phyloP scores from a whole-genome alignment of 1,140 invertebrate species.

The Drosophila bifasciata region DNA sequence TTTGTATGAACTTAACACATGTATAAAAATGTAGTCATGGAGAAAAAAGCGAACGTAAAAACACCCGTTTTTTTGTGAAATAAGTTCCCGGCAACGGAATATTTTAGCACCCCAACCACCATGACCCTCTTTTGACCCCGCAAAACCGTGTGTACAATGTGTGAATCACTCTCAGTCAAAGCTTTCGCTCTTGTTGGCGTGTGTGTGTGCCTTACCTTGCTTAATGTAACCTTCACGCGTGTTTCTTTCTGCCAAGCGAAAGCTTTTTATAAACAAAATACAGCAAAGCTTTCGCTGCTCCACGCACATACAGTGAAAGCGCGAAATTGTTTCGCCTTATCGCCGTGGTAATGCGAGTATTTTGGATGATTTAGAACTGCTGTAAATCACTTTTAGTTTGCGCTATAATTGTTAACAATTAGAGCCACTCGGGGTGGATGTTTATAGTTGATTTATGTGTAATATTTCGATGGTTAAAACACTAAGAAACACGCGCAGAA shows the following conservation, averaged over 20 bases:
- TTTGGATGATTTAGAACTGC: slow-evolving; percentile 25
- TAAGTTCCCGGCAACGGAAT: too few relatives aligned
- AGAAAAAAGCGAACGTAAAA: too few relatives aligned
- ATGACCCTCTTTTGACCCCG: too few relatives aligned
- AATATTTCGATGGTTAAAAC: neutral
- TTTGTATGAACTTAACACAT: too few relatives aligned
- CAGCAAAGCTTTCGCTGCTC: slow-evolving; percentile 39
- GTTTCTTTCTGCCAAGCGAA: slow-evolving; percentile 14
- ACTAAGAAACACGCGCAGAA: slow-evolving; percentile 16
- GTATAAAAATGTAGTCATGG: too few relatives aligned
- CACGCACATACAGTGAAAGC: slow-evolving; percentile 25
- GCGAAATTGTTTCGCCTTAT: slow-evolving; percentile 11
- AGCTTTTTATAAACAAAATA: slow-evolving; percentile 51
- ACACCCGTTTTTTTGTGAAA: too few relatives aligned
- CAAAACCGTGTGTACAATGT: too few relatives aligned
- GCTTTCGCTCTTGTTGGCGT: slow-evolving; percentile 4
- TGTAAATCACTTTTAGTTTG: slow-evolving; percentile 16
- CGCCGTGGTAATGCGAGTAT: slow-evolving; percentile 14
- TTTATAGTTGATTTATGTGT: neutral
- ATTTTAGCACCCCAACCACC: too few relatives aligned
- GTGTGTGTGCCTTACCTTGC: too few relatives aligned
- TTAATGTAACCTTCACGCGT: slow-evolving; percentile 52
- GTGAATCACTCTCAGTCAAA: neutral
- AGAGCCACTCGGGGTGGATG: neutral
- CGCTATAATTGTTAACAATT: slow-evolving; percentile 10